Evolutionary conservation across 1,140 invertebrate genomes (phyloP).

Genomic region (Heliothis virescens): DNA sequence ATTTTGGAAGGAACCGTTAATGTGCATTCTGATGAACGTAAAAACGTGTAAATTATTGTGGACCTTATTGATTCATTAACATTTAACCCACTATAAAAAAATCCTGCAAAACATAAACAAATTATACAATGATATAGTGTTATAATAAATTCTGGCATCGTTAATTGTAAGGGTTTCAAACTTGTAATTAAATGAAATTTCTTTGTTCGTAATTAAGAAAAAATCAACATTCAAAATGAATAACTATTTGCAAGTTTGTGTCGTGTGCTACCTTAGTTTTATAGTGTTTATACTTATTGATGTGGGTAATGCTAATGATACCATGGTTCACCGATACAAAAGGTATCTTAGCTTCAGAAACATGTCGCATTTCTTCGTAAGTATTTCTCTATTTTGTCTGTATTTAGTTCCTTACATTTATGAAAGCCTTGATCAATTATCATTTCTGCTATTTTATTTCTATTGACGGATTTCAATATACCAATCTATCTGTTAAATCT

Average conservation of each 20-base stretch:
- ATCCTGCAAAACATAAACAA: no score
- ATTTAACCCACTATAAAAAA: no score
- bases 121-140: no score
- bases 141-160: no score
- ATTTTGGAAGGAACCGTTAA: no score
- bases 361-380: slow-evolving; percentile 76
- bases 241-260: slow-evolving; percentile 25
- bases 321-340: background rate
- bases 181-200: background rate
- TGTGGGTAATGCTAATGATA: slow-evolving; percentile 12
- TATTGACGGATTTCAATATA: no score
- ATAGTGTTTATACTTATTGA: slow-evolving; percentile 35
- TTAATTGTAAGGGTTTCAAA: background rate
- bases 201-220: background rate
- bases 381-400: slow-evolving; percentile 54
- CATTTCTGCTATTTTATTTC: no score
- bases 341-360: slow-evolving; percentile 65
- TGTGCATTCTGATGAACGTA: background rate
- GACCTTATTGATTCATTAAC: no score
- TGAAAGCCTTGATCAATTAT: no score
- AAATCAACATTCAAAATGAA: slow-evolving; percentile 24
- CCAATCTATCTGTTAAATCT: no score
- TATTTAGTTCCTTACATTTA: no score
- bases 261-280: slow-evolving; percentile 26
- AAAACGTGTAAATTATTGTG: background rate